These are phyloP conservation scores for Cephalopterus ornatus DNA, from an alignment of 2,113 vertebrate genomes.

Conservation along the genomic window DNA sequence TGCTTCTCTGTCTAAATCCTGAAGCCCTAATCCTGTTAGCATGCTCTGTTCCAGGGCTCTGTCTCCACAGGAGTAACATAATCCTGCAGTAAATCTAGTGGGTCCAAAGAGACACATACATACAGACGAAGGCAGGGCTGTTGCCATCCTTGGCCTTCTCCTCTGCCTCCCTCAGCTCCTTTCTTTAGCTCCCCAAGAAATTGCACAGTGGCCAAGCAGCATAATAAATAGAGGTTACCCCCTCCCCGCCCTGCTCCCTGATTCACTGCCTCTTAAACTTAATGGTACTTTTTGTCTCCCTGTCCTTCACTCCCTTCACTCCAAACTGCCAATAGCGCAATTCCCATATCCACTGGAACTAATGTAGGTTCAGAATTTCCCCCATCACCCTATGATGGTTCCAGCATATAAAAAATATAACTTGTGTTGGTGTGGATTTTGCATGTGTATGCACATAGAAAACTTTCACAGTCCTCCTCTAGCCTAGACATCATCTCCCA, in stretches of 20 bases:
- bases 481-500: background rate
- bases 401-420: background rate
- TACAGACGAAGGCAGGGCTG: background rate
- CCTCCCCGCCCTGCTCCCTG: background rate
- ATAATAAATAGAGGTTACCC: constrained; percentile 25
- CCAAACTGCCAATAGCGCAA: constrained; percentile 23
- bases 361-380: constrained; percentile 37
- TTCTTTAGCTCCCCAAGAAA: constrained; percentile 16
- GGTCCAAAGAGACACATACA: constrained; percentile 49
- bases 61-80: constrained; percentile 73
- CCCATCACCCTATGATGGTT: background rate
- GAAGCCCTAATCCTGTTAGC: constrained; percentile 80
- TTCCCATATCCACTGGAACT: constrained; percentile 51
- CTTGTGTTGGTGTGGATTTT: background rate
- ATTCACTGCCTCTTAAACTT: background rate
- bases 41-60: constrained; percentile 71
- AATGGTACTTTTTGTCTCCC: background rate
- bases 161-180: background rate
- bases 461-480: background rate
- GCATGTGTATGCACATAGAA: background rate
- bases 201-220: constrained; percentile 38
- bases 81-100: constrained; percentile 73
- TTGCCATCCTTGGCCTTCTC: constrained; percentile 11
- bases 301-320: background rate
- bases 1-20: constrained; percentile 74